A percentile compares a stretch with the other conserved stretches of the same genome.
Conservation (phyloP, 2,113 vertebrate genomes). For the Periophthalmodon schlosseri region DNA sequence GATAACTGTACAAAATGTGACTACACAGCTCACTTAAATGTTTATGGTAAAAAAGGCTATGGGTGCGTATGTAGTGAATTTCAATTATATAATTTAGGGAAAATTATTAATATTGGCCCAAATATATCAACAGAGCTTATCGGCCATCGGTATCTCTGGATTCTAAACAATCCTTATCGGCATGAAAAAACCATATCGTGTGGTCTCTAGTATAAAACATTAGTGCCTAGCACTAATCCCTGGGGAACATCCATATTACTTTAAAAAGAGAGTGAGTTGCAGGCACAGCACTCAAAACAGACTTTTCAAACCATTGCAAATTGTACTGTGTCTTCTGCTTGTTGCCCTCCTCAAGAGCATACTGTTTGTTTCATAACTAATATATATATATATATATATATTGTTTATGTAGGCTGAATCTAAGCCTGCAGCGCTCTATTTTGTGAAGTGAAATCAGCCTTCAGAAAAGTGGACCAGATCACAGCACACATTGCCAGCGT, state of each 20-base stretch:
- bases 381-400: slow-evolving; percentile 35
- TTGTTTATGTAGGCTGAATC: slow-evolving; percentile 53
- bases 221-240: not conserved
- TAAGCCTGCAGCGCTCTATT: slow-evolving; percentile 34
- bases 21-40: too few species aligned
- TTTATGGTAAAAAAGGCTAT: too few species aligned
- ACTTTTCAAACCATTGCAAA: not conserved
- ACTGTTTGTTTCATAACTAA: slow-evolving; percentile 31
- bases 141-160: too few species aligned
- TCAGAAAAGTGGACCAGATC: slow-evolving; percentile 16
- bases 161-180: too few species aligned
- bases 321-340: not conserved
- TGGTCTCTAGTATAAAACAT: not conserved
- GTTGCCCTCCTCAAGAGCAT: slow-evolving; percentile 7
- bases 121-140: too few species aligned
- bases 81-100: too few species aligned
- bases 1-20: too few species aligned
- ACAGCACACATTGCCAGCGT: slow-evolving; percentile 9
- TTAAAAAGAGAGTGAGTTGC: not conserved
- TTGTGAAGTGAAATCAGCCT: slow-evolving; percentile 24
- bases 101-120: too few species aligned
- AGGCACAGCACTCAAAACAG: not conserved
- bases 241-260: not conserved
- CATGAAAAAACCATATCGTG: too few species aligned
- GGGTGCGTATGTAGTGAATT: too few species aligned